A percentile compares a stretch with the other conserved stretches of the same genome.
These are phyloP conservation scores for Polypterus bichir DNA, from an alignment of 2,113 vertebrate genomes.

Conservation along the genomic window DNA sequence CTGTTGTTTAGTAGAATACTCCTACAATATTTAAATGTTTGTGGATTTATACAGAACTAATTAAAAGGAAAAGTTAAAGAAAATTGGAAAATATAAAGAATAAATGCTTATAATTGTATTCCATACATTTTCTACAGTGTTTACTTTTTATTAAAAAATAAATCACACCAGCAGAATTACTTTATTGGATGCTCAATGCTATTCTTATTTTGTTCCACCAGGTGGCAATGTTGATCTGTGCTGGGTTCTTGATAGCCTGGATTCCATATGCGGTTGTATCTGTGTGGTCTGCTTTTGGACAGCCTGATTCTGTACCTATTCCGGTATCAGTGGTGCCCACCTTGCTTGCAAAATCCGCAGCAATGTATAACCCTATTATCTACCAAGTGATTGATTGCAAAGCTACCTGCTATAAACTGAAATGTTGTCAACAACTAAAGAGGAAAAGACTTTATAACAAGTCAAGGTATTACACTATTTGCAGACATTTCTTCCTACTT, in stretches of 20 bases:
- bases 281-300: constrained; percentile 78
- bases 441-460: constrained; percentile 50
- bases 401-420: constrained; percentile 43
- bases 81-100: too few species aligned
- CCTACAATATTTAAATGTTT: too few species aligned
- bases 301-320: constrained; percentile 69
- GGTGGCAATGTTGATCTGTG: constrained; percentile 92
- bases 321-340: constrained; percentile 77
- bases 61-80: too few species aligned
- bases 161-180: background rate
- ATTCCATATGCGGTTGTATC: constrained; percentile 87
- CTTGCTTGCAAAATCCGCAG: constrained; percentile 80
- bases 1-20: too few species aligned
- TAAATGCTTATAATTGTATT: too few species aligned
- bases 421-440: constrained; percentile 37
- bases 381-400: constrained; percentile 79
- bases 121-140: too few species aligned
- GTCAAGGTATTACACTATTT: constrained; percentile 53
- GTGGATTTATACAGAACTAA: too few species aligned
- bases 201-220: constrained; percentile 24
- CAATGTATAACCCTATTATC: constrained; percentile 95
- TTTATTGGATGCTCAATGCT: background rate
- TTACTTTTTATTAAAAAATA: background rate
- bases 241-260: constrained; percentile 89
- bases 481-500: too few species aligned